Conservation (phyloP, 2,113 vertebrate genomes). For the Patagioenas fasciata region DNA sequence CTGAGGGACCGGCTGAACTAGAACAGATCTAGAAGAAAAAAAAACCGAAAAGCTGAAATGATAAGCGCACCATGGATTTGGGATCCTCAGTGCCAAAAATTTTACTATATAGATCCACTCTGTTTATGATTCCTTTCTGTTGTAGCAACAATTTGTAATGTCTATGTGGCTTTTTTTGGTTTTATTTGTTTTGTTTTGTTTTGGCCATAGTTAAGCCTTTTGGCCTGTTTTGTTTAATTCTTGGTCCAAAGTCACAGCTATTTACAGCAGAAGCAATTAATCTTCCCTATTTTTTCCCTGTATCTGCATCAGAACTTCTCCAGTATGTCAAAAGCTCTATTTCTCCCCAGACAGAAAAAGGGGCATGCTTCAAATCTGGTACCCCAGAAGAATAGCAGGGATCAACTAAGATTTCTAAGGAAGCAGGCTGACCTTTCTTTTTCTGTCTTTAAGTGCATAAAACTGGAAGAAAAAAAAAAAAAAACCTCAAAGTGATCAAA, state of each 20-base stretch:
- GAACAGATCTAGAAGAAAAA: not conserved
- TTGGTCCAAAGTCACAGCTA: not conserved
- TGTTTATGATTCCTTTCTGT: not conserved
- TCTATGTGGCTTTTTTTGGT: not conserved
- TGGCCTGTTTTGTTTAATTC: not conserved
- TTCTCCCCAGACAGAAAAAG: not conserved
- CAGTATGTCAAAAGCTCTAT: not conserved
- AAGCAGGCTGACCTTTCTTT: not conserved
- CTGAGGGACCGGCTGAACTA: not conserved
- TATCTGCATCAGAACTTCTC: not conserved
- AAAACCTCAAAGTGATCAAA: not conserved
- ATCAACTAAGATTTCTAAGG: not conserved
- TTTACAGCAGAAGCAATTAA: not conserved
- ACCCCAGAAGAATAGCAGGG: not conserved
- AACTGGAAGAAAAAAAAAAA: not conserved
- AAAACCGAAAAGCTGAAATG: not conserved
- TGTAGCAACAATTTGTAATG: not conserved
- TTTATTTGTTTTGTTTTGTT: not conserved
- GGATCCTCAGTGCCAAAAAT: not conserved
- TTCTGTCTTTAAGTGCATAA: not conserved
- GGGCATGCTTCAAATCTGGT: not conserved
- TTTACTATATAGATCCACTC: not conserved
- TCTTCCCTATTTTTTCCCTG: not conserved
- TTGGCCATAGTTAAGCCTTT: not conserved
- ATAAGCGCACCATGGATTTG: not conserved